Evolutionary conservation across 2,888 invertebrate species (phyloP).

Genomic region (Parapristionchus giblindavisi): DNA sequence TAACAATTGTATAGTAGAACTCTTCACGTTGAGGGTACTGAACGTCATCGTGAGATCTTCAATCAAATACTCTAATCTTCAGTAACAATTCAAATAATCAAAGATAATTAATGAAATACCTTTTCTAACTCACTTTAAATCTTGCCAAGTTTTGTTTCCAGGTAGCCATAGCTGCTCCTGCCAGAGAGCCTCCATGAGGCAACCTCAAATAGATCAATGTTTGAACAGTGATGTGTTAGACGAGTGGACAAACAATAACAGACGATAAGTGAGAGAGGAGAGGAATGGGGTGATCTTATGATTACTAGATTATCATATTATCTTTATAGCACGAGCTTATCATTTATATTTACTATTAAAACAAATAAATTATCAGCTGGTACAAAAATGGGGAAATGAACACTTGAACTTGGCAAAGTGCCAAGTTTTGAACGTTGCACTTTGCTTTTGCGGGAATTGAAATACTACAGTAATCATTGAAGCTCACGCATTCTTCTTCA

Average conservation of each 20-base stretch:
- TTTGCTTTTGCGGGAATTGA: no score
- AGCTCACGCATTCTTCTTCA: not conserved
- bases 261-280: not conserved
- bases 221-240: not conserved
- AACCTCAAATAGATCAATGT: not conserved
- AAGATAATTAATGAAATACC: not conserved
- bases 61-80: not conserved
- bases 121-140: constrained; percentile 49
- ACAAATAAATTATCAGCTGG: not conserved
- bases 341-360: no score
- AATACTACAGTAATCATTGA: no score
- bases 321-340: no score
- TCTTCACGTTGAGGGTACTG: constrained; percentile 29
- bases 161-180: constrained; percentile 65
- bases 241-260: constrained; percentile 20
- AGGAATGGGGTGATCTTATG: no score
- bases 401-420: constrained; percentile 4
- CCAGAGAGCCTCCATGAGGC: constrained; percentile 47
- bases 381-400: not conserved
- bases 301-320: not conserved
- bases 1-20: constrained; percentile 5
- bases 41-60: not conserved
- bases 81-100: not conserved
- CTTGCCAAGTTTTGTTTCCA: constrained; percentile 59
- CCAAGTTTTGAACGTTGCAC: constrained; percentile 12